A percentile compares a stretch with the other conserved stretches of the same genome.
These are phyloP conservation scores for Atrina japonica DNA, from an alignment of 2,888 invertebrate genomes.

Conservation along the genomic window DNA sequence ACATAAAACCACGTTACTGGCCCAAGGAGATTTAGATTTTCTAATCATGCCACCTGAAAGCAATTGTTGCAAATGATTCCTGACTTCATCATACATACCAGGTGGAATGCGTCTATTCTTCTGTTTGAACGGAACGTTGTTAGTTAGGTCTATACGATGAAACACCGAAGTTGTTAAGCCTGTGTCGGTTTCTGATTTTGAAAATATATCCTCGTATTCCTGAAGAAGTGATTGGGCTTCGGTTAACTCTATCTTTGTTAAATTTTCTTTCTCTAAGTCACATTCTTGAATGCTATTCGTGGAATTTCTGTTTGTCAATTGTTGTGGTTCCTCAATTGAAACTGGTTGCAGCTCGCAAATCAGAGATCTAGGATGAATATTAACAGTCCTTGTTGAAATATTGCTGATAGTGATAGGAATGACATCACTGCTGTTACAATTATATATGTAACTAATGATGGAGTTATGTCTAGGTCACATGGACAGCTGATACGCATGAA, in stretches of 20 bases:
- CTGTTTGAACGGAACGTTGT: constrained; percentile 7
- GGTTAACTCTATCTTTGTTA: background rate
- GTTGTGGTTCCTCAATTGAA: background rate
- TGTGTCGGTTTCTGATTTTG: constrained; percentile 2
- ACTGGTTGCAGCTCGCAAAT: too few species aligned
- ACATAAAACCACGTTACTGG: too few species aligned
- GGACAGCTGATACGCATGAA: background rate
- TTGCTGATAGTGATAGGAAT: background rate
- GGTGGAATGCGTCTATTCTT: too few species aligned
- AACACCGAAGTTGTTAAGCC: background rate
- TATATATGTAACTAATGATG: background rate
- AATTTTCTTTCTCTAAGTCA: background rate
- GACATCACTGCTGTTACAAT: background rate
- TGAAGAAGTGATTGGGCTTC: background rate
- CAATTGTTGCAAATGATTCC: too few species aligned
- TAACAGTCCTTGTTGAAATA: too few species aligned
- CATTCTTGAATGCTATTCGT: background rate
- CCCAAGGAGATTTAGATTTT: too few species aligned
- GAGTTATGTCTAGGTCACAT: background rate
- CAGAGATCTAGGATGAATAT: too few species aligned
- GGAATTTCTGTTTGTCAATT: background rate
- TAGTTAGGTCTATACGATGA: background rate
- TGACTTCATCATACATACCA: too few species aligned
- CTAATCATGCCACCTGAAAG: too few species aligned
- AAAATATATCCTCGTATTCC: constrained; percentile 10